phyloP scores from a whole-genome alignment of 2,888 invertebrate species.

The Ormyrus thymus region DNA sequence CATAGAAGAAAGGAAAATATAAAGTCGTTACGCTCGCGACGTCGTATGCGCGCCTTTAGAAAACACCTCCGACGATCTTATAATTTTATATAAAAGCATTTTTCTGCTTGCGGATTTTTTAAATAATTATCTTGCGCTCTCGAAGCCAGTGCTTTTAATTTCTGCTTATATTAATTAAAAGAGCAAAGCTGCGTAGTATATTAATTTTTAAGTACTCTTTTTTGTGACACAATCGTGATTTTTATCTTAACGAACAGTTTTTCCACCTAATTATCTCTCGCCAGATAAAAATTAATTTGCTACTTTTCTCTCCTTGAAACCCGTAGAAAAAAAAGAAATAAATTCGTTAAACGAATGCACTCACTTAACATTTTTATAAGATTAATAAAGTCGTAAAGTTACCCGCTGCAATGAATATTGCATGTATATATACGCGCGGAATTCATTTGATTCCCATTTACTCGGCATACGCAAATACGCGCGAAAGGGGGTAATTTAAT shows the following conservation, averaged over 20 bases:
- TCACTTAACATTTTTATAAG: conserved; percentile 9
- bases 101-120: no score
- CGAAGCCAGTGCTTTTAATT: no score
- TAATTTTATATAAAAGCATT: no score
- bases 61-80: no score
- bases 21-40: no score
- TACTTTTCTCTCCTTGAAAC: no score
- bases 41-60: no score
- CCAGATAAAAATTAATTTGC: no score
- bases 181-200: no score
- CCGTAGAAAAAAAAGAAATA: conserved; percentile 7
- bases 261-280: background rate
- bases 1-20: background rate
- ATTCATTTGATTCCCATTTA: conserved; percentile 10
- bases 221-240: background rate
- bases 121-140: no score
- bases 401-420: background rate
- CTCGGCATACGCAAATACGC: background rate
- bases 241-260: conserved; percentile 7
- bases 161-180: no score
- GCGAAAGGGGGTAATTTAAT: conserved; percentile 16
- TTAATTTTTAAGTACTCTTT: no score
- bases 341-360: background rate
- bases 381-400: conserved; percentile 8
- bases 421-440: background rate